Evolutionary conservation across 2,888 invertebrate genomes (phyloP).

Genomic region (Sturmia bella): DNA sequence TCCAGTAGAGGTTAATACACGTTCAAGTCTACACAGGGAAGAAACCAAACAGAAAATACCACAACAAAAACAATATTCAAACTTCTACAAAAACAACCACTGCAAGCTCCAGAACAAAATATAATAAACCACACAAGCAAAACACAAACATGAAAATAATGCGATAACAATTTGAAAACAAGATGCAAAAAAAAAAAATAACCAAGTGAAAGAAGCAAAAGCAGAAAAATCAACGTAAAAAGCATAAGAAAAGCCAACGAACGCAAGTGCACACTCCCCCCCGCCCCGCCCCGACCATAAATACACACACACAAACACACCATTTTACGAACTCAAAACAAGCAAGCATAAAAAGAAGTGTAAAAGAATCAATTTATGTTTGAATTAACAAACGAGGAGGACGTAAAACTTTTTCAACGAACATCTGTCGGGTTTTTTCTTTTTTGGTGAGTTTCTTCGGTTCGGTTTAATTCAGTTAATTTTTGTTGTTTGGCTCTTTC

Average conservation of each 20-base stretch:
- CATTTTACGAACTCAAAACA: slow-evolving; percentile 8
- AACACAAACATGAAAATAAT: slow-evolving; percentile 67
- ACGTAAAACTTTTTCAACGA: background rate
- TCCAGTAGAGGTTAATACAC: slow-evolving; percentile 64
- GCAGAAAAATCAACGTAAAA: slow-evolving; percentile 60
- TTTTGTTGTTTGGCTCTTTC: slow-evolving; percentile 15
- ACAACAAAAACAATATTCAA: slow-evolving; percentile 44
- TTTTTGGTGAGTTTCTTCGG: background rate
- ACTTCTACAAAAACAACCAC: slow-evolving; percentile 63
- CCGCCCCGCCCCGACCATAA: background rate
- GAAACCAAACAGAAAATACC: slow-evolving; percentile 72
- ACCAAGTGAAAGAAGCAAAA: slow-evolving; percentile 26
- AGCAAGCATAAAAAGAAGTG: slow-evolving; percentile 22
- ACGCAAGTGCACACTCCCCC: slow-evolving; percentile 49
- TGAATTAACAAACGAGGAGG: background rate
- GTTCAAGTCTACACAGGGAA: slow-evolving; percentile 64
- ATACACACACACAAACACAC: slow-evolving; percentile 8
- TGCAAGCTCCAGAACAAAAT: slow-evolving; percentile 50
- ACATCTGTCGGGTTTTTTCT: background rate
- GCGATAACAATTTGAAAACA: slow-evolving; percentile 73
- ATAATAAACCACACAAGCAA: slow-evolving; percentile 54
- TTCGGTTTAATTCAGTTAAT: slow-evolving; percentile 6
- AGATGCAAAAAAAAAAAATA: slow-evolving; percentile 54
- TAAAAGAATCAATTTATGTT: slow-evolving; percentile 51
- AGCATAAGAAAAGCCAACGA: slow-evolving; percentile 59